Conservation (phyloP, 2,113 vertebrate species). For the Tonatia bakeri region DNA sequence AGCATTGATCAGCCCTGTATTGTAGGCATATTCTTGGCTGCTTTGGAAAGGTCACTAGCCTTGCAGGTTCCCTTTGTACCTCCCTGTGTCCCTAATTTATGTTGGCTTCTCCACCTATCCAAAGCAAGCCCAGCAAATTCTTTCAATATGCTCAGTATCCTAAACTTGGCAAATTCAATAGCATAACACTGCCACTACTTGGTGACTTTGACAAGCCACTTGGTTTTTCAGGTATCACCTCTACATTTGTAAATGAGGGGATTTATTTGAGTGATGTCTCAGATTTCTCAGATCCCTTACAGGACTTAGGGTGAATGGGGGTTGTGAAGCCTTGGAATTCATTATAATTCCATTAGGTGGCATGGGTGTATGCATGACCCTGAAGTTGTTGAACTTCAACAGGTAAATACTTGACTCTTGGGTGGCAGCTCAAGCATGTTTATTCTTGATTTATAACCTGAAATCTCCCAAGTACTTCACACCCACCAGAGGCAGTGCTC, state of each 20-base stretch:
- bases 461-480: conserved; percentile 54
- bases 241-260: background rate
- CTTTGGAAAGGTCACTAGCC: background rate
- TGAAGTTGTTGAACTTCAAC: conserved; percentile 70
- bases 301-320: conserved; percentile 55
- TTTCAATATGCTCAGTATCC: background rate
- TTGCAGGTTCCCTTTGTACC: background rate
- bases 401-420: conserved; percentile 77
- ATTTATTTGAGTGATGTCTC: background rate
- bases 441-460: conserved; percentile 74
- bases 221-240: background rate
- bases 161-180: conserved; percentile 41
- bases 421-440: conserved; percentile 69
- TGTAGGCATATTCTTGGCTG: background rate
- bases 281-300: background rate
- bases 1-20: background rate
- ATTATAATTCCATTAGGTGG: conserved; percentile 71
- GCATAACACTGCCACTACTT: accelerated
- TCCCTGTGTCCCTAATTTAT: background rate
- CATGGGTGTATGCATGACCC: conserved; percentile 67
- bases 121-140: background rate
- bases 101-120: background rate
- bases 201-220: background rate
- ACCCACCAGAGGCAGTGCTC: conserved; percentile 57
- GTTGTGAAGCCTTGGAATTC: conserved; percentile 53